Conservation (phyloP, 2,113 vertebrate species). For the Toxotes chatareus region DNA sequence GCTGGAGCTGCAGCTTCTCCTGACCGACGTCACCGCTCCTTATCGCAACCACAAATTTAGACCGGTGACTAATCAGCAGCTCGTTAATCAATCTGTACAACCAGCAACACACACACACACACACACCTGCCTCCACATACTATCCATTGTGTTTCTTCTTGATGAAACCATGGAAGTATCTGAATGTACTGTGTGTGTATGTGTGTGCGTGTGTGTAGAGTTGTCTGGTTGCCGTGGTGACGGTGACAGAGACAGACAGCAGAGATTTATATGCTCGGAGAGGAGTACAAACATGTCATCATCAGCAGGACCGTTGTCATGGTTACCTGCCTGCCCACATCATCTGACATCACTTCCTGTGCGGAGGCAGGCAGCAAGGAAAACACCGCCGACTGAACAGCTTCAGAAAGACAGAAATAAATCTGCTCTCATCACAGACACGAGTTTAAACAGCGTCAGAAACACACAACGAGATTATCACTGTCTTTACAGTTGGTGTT, state of each 20-base stretch:
- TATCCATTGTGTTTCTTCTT: constrained; percentile 40
- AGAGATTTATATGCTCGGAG: constrained; percentile 44
- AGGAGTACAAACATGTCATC: constrained; percentile 66
- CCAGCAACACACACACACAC: background rate
- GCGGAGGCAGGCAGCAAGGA: constrained; percentile 60
- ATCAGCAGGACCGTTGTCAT: constrained; percentile 59
- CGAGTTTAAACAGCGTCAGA: no score
- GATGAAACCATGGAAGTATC: constrained; percentile 15
- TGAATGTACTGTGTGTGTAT: constrained; percentile 19
- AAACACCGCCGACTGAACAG: constrained; percentile 49
- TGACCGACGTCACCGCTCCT: constrained; percentile 38
- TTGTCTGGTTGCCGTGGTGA: constrained; percentile 64
- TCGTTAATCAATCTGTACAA: constrained; percentile 32
- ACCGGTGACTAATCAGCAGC: constrained; percentile 41
- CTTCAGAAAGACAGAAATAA: background rate
- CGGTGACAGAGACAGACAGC: constrained; percentile 27
- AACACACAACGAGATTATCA: background rate
- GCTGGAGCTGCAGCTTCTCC: background rate
- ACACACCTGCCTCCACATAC: constrained; percentile 45
- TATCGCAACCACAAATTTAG: constrained; percentile 47
- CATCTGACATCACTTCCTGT: constrained; percentile 67
- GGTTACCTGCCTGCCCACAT: constrained; percentile 68
- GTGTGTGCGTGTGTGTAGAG: constrained; percentile 13
- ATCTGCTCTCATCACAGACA: background rate
- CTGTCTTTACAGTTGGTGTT: no score